A percentile compares a stretch with the other conserved stretches of the same genome.
These are phyloP conservation scores for Fulmarus glacialis DNA, from an alignment of 2,113 vertebrate species.

Conservation along the genomic window DNA sequence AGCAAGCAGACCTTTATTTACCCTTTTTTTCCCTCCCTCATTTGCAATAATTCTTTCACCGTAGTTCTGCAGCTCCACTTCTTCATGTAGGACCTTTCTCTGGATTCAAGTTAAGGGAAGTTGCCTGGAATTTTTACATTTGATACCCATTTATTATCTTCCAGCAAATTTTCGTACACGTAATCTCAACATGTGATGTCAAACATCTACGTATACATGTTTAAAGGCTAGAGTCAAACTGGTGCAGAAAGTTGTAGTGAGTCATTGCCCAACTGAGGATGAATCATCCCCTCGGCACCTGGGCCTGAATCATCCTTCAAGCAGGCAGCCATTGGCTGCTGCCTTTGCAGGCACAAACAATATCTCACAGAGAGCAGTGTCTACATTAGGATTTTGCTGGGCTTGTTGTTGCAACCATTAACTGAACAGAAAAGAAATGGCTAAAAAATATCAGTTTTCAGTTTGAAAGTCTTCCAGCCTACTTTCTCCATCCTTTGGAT, in stretches of 20 bases:
- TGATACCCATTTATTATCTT: background rate
- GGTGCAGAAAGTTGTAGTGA: conserved; percentile 42
- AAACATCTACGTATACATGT: background rate
- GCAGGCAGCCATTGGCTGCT: conserved; percentile 24
- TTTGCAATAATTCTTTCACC: background rate
- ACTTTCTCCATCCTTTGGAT: background rate
- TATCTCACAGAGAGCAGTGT: conserved; percentile 33
- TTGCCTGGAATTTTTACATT: background rate
- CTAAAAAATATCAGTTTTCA: background rate
- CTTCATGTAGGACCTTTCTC: background rate
- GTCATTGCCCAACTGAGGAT: conserved; percentile 49
- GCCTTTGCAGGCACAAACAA: conserved; percentile 44
- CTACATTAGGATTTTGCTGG: background rate
- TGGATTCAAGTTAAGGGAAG: background rate
- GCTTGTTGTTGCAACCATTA: conserved; percentile 18
- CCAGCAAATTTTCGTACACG: background rate
- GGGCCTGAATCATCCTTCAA: conserved; percentile 53
- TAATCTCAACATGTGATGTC: background rate
- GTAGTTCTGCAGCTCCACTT: background rate
- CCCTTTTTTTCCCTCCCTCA: background rate
- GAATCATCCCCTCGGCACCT: conserved; percentile 63
- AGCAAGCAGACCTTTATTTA: background rate
- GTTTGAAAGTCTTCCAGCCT: background rate
- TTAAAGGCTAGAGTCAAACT: background rate
- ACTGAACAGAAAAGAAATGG: conserved; percentile 15